Evolutionary conservation across 2,888 invertebrate species (phyloP), one percentile per base, ranked within the genome.

Genomic region (Acheta domesticus): DNA sequence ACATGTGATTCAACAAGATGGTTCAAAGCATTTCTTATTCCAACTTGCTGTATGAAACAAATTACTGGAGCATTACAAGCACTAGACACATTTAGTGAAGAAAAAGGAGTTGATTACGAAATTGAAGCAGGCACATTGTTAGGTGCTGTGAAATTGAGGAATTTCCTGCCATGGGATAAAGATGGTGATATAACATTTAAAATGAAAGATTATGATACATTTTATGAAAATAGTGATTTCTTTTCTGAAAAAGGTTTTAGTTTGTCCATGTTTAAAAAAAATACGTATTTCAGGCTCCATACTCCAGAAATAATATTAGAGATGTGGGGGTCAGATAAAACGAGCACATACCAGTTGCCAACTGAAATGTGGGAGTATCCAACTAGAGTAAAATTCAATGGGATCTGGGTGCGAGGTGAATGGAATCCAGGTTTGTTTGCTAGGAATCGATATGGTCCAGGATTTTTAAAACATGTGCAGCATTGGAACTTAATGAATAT

Each of bases 121-220:
- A 80, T 85, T 19, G 84, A 84, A 62, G 84, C 85, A 23, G 86
- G 86, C 3, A 84, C 85, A 2, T 74, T 84, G 11, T 81, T 86
- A 11, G 86, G 86, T 16, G 85, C 86, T n/a, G 85, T 86, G n/a
- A 86, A 86, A 81, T 83, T 86, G 49, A 80, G 82, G 48, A 84
- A 83, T 77, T 82, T 84, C 77, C 82, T 86, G 23, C 86, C 86
- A 11, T 86, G 86, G 86, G 86, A 85, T 81, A 79, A 84, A 19
- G 86, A 86, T 82, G 85, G 83, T 20, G 85, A 86, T 80, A 81
- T 85, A 5, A 82, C 83, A 19, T 83, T 84, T 62, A 81, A 83
- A 76, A 82, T 82, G 19, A 81, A 80, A 19, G 82, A 84, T 79
- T 83, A 82, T 80, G 76, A 48, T 3, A 79, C 80, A n/a, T 82